Evolutionary conservation across 2,888 invertebrate genomes (phyloP).

Genomic region (Cataglyphis cursor): DNA sequence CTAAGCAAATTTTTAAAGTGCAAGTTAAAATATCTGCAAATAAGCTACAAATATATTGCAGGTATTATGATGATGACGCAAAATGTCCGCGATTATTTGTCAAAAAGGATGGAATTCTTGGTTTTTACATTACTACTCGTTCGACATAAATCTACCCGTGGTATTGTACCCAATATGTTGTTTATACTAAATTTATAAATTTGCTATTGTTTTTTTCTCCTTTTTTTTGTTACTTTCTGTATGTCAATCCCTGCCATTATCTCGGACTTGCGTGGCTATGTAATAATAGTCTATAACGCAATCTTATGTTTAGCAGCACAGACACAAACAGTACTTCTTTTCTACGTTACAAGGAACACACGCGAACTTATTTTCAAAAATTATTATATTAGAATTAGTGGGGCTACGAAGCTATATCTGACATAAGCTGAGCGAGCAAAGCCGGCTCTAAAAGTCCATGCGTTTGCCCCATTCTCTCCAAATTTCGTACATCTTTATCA

Average conservation of each 20-base stretch:
- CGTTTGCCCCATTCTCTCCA: conserved; percentile 90
- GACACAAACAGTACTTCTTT: conserved; percentile 80
- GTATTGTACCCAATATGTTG: conserved; percentile 66
- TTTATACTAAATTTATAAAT: conserved; percentile 72
- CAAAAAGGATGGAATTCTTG: conserved; percentile 70
- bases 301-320: conserved; percentile 80
- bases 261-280: conserved; percentile 67
- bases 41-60: conserved; percentile 56
- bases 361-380: conserved; percentile 73
- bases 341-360: conserved; percentile 79
- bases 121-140: conserved; percentile 60
- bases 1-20: conserved; percentile 58
- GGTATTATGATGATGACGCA: conserved; percentile 39
- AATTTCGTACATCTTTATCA: conserved; percentile 91
- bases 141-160: conserved; percentile 63
- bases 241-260: conserved; percentile 74
- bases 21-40: conserved; percentile 62
- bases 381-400: conserved; percentile 73
- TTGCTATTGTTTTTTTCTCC: conserved; percentile 64
- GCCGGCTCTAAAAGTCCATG: conserved; percentile 89
- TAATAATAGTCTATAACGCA: conserved; percentile 73
- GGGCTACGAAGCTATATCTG: conserved; percentile 86
- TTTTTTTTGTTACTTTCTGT: conserved; percentile 70
- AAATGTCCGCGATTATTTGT: conserved; percentile 64
- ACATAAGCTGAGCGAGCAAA: conserved; percentile 86